Evolutionary conservation across 1,140 invertebrate species (phyloP), one percentile per base, ranked within the genome.

Genomic region (Phthorimaea operculella): DNA sequence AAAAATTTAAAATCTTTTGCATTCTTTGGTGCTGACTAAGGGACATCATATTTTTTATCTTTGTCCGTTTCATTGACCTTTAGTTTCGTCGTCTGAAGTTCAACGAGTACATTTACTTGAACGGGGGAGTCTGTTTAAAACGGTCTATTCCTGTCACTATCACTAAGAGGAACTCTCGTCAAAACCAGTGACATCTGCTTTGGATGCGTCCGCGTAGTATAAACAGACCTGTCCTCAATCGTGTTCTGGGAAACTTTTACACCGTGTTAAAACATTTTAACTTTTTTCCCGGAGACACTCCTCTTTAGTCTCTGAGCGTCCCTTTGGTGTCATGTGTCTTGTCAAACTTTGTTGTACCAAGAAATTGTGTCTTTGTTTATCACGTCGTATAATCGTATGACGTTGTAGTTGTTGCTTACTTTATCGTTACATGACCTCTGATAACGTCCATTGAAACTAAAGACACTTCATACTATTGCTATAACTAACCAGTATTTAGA

Each of bases 241-340:
- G 55, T 48, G 45, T 83, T 83, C 77, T 64, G 47, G 62, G 80
- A 82, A 83, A 74, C 70, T 80, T 79, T 81, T 77, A 76, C 64
- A 69, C 57, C 62, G 73, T 70, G 65, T 70, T 63, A 67, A 64
- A 66, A 60, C 64, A 68, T 72, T 70, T 73, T 60, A 57, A 60
- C 56, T 62, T 61, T 65, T 69, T 73, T 70, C 64, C 58, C 55
- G 72, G 72, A 76, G 68, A 75, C 71, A 76, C 64, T 72, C 68
- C 44, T 47, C 44, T 47, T 17, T 47, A 39, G 36, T 39, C 36
- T n/a, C 36, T 39, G 10, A 12, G 36, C 10, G 3, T n/a, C 36
- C 4, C 36, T 39, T 39, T 39, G 36, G 36, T 39, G 36, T 39
- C 36, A 39, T 39, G 36, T 39, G 36, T 39, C 36, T 39, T 4